These are phyloP conservation scores for Metopolophium dirhodum DNA, from an alignment of 1,140 invertebrate species.

Conservation along the genomic window DNA sequence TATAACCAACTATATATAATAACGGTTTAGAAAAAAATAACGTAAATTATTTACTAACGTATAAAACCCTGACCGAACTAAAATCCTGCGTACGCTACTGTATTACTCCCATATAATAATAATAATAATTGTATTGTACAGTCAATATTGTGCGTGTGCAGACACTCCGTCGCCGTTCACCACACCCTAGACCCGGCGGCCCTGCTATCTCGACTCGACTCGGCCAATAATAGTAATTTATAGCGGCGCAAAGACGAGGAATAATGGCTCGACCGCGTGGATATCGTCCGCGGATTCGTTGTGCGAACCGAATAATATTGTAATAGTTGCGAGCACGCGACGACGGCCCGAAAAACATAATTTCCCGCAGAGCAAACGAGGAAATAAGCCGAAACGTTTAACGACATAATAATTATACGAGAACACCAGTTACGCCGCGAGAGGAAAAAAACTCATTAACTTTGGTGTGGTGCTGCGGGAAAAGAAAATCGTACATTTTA, in stretches of 20 bases:
- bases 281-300: not conserved
- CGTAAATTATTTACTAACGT: too few species aligned
- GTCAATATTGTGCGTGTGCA: not conserved
- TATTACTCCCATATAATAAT: not conserved
- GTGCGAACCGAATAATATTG: not conserved
- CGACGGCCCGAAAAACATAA: not conserved
- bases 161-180: too few species aligned
- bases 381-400: conserved; percentile 25
- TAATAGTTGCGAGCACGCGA: not conserved
- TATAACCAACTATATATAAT: too few species aligned
- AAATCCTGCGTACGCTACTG: too few species aligned
- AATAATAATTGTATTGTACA: not conserved
- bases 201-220: not conserved
- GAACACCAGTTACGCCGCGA: conserved; percentile 4
- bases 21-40: too few species aligned
- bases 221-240: conserved; percentile 14
- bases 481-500: conserved; percentile 15
- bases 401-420: conserved; percentile 22
- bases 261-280: not conserved
- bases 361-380: not conserved
- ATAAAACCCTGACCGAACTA: too few species aligned
- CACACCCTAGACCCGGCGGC: too few species aligned
- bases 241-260: not conserved
- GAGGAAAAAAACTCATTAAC: not conserved
- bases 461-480: not conserved